A percentile compares a stretch with the other conserved stretches of the same genome.
phyloP scores from a whole-genome alignment of 2,113 vertebrate species.

The Meriones unguiculatus region DNA sequence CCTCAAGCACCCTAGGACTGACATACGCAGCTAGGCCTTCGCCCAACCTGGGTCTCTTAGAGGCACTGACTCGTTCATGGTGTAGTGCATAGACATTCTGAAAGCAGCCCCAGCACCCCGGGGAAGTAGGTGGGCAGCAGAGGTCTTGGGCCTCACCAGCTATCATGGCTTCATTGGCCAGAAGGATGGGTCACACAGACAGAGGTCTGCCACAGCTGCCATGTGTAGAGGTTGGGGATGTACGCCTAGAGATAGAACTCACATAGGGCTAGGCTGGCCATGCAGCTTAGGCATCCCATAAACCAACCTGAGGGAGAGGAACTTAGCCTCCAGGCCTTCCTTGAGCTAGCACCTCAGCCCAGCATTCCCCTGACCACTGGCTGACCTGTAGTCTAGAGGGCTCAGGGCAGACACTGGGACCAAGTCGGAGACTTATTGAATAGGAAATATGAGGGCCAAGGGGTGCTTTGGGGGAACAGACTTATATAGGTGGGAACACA shows the following conservation, averaged over 20 bases:
- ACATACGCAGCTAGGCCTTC: background rate
- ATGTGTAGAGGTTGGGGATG: background rate
- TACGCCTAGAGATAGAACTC: background rate
- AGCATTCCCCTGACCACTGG: too few relatives aligned
- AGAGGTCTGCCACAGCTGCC: background rate
- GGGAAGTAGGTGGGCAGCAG: background rate
- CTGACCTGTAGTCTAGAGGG: too few relatives aligned
- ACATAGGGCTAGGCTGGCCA: accelerated
- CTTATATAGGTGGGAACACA: background rate
- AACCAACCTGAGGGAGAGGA: background rate
- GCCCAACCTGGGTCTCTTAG: background rate
- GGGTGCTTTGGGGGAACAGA: background rate
- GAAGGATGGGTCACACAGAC: background rate
- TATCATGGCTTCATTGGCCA: background rate
- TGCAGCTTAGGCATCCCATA: background rate
- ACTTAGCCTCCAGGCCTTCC: background rate
- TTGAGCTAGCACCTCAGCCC: background rate
- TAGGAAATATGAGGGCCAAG: background rate
- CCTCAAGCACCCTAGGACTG: background rate
- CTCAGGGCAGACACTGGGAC: background rate
- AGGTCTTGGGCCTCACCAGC: background rate
- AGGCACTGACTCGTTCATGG: background rate
- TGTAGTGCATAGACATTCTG: background rate
- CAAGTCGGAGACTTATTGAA: background rate
- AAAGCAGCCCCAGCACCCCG: background rate